Conservation (phyloP, 2,797 vertebrate genomes). For the Sebastes diaconus region DNA sequence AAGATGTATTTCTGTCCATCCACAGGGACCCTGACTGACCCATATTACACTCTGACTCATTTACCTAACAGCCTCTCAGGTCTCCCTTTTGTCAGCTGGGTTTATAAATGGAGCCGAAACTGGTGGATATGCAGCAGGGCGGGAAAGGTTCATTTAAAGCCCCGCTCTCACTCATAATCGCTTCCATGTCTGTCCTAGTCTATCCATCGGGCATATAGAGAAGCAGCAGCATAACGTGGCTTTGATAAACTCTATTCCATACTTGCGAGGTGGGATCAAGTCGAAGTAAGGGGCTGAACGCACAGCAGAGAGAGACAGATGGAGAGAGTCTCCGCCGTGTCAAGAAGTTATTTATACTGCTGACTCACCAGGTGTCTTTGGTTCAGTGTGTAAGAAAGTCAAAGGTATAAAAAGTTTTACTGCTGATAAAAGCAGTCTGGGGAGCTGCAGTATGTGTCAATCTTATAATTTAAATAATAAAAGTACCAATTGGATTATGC, state of each 20-base stretch:
- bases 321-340: constrained; percentile 27
- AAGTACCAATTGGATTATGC: background rate
- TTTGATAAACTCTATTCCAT: constrained; percentile 37
- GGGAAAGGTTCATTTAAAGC: constrained; percentile 38
- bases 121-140: constrained; percentile 4
- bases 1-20: constrained; percentile 40
- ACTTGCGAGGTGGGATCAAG: constrained; percentile 13
- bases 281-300: constrained; percentile 18
- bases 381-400: constrained; percentile 17
- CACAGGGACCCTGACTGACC: constrained; percentile 28
- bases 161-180: constrained; percentile 42
- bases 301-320: constrained; percentile 26
- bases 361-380: constrained; percentile 47
- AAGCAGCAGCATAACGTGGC: background rate
- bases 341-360: constrained; percentile 22
- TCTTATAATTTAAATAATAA: background rate
- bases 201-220: constrained; percentile 5
- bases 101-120: constrained; percentile 57
- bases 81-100: constrained; percentile 33
- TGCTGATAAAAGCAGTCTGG: constrained; percentile 3
- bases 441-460: background rate
- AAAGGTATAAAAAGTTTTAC: constrained; percentile 36
- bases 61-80: constrained; percentile 23
- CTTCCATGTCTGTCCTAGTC: constrained; percentile 19
- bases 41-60: constrained; percentile 31